A percentile compares a stretch with the other conserved stretches of the same genome.
Evolutionary conservation across 2,113 vertebrate genomes (phyloP).

Genomic region (Anoura caudifer): DNA sequence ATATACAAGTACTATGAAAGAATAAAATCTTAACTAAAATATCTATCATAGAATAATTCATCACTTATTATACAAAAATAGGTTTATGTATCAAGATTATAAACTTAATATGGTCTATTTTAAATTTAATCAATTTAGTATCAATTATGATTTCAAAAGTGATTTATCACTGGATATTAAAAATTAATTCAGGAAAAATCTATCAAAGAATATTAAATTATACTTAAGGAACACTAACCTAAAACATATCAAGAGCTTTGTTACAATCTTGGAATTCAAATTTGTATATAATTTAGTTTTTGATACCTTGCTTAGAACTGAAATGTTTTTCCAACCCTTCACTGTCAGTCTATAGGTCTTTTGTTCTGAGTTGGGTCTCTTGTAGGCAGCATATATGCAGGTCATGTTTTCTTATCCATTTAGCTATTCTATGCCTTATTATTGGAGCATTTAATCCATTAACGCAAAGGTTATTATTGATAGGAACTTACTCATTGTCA

Average conservation of each 20-base stretch:
- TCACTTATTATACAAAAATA: not conserved
- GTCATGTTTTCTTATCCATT: too few species aligned
- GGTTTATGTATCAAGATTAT: not conserved
- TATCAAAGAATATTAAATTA: not conserved
- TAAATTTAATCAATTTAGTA: not conserved
- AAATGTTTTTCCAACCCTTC: not conserved
- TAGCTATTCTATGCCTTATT: too few species aligned
- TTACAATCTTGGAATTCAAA: not conserved
- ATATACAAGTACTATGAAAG: not conserved
- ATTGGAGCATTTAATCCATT: too few species aligned
- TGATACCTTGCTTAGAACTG: not conserved
- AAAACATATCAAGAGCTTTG: not conserved
- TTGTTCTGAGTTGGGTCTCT: too few species aligned
- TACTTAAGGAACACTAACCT: not conserved
- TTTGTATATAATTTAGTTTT: not conserved
- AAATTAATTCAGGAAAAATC: not conserved
- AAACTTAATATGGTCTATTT: not conserved
- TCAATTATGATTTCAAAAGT: not conserved
- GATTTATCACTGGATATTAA: not conserved
- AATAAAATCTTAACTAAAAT: not conserved
- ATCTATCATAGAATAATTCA: not conserved
- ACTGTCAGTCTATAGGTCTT: too few species aligned
- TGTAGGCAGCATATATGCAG: too few species aligned
- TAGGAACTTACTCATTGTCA: too few species aligned
- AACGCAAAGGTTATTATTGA: too few species aligned